Evolutionary conservation across 2,888 invertebrate species (phyloP), one percentile per base, ranked within the genome.

Genomic region (Byasa hedistus): DNA sequence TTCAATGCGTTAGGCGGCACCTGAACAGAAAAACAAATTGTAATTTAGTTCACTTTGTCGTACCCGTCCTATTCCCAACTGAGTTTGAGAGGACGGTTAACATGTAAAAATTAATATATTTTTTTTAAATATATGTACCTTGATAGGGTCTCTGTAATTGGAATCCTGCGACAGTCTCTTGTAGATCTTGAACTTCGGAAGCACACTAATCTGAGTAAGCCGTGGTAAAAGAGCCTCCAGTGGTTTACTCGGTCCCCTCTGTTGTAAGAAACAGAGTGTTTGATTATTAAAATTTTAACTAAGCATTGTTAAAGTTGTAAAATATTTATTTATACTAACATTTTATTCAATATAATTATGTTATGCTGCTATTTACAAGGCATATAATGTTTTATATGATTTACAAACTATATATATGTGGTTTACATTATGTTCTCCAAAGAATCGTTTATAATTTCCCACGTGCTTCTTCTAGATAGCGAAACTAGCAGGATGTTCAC

Each of bases 101-200:
- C 27, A 27, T 27, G 32, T 32, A 1, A 32, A 8, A 32, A 32
- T 17, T 44, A 10, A 19, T 17, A 44, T 44, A 4, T 15, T 44
- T 44, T 15, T 15, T 17, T 17, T 17, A 2, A 17, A 10, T 15
- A 44, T 17, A 24, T 36, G 74, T 74, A 90, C 91, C 85, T 89
- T 91, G 17, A 78, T 71, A 0, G 91, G 91, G 65, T 90, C 80
- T 66, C 85, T 81, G 74, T 90, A 92, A 82, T 84, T 86, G 0
- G 60, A 69, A 22, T 92, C 89, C 70, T 91, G 76, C 0, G 90
- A 89, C 32, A 84, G 64, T 36, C 89, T 77, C 68, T 72, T 83
- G 73, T 89, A 90, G 3, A 85, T 58, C 71, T 89, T 91, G 72
- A 81, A 84, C 0, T 77, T 74, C 0, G 90, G 88, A 8, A 75